Conservation (phyloP, 2,888 invertebrate species). For the Amphipoea lucens region DNA sequence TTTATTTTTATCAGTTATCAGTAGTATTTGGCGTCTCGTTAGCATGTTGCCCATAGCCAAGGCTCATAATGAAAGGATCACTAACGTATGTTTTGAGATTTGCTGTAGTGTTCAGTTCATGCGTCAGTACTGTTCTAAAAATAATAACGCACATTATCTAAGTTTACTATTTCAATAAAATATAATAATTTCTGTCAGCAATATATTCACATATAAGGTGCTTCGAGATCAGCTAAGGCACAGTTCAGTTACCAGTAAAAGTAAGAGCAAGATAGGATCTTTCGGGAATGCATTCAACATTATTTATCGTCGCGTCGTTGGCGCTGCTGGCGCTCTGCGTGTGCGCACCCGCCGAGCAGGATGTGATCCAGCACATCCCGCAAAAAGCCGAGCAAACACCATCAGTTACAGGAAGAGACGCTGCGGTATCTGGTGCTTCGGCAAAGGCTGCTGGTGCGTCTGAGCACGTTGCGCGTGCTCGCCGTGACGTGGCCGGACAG, state of each 20-base stretch:
- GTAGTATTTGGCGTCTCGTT: slow-evolving; percentile 77
- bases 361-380: slow-evolving; percentile 86
- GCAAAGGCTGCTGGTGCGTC: slow-evolving; percentile 82
- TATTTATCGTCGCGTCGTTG: slow-evolving; percentile 85
- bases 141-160: slow-evolving; percentile 78
- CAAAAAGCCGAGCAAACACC: slow-evolving; percentile 84
- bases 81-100: slow-evolving; percentile 74
- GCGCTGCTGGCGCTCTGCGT: slow-evolving; percentile 84
- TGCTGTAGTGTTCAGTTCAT: slow-evolving; percentile 75
- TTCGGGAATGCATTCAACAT: slow-evolving; percentile 85
- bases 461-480: slow-evolving; percentile 74
- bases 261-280: slow-evolving; percentile 84
- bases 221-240: slow-evolving; percentile 48
- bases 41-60: slow-evolving; percentile 75
- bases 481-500: slow-evolving; percentile 80
- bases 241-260: slow-evolving; percentile 71
- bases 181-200: slow-evolving; percentile 82
- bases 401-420: slow-evolving; percentile 85
- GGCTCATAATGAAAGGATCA: slow-evolving; percentile 80
- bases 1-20: slow-evolving; percentile 79
- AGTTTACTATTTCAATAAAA: slow-evolving; percentile 81
- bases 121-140: slow-evolving; percentile 80
- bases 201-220: slow-evolving; percentile 76
- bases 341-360: slow-evolving; percentile 81
- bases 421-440: slow-evolving; percentile 86